Conservation (phyloP, 2,888 invertebrate species). For the Cordylochernes scorpioides region DNA sequence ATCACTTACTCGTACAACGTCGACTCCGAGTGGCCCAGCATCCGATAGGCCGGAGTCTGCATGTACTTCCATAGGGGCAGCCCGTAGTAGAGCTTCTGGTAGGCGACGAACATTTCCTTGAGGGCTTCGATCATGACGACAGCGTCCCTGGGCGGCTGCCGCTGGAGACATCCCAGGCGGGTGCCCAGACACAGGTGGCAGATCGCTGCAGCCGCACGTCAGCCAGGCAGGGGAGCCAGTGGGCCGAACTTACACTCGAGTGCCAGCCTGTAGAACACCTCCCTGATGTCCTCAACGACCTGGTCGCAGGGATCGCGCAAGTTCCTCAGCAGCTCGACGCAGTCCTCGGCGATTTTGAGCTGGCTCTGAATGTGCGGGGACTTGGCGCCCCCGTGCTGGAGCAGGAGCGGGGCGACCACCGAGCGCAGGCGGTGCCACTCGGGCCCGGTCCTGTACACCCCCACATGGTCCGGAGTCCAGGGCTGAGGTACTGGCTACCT, state of each 20-base stretch:
- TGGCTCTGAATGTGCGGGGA: conserved; percentile 9
- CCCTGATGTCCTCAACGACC: conserved; percentile 12
- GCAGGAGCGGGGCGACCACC: conserved; percentile 13
- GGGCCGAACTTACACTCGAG: conserved; percentile 17
- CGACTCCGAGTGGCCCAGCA: conserved; percentile 14
- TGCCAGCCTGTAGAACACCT: conserved; percentile 14
- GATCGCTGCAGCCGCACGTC: conserved; percentile 17
- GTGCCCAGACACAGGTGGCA: conserved; percentile 20
- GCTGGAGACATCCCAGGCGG: conserved; percentile 19
- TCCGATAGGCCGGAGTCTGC: conserved; percentile 14
- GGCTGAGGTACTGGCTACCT: no score
- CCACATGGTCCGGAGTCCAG: no score
- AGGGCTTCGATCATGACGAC: conserved; percentile 18
- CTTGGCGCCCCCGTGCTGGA: conserved; percentile 10
- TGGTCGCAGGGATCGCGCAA: conserved; percentile 3
- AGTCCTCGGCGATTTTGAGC: conserved; percentile 14
- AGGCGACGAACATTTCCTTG: conserved; percentile 17
- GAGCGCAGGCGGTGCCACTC: conserved; percentile 15
- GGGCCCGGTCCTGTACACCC: conserved; percentile 13
- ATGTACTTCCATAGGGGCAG: conserved; percentile 18
- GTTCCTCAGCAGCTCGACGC: conserved; percentile 8
- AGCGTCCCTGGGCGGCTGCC: conserved; percentile 14
- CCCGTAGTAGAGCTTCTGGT: conserved; percentile 18
- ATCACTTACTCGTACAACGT: conserved; percentile 14
- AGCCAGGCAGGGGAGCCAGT: no score